Base-by-base conservation (phyloP, 1,140 invertebrate genomes). In the Zaprionus taronus region DNA sequence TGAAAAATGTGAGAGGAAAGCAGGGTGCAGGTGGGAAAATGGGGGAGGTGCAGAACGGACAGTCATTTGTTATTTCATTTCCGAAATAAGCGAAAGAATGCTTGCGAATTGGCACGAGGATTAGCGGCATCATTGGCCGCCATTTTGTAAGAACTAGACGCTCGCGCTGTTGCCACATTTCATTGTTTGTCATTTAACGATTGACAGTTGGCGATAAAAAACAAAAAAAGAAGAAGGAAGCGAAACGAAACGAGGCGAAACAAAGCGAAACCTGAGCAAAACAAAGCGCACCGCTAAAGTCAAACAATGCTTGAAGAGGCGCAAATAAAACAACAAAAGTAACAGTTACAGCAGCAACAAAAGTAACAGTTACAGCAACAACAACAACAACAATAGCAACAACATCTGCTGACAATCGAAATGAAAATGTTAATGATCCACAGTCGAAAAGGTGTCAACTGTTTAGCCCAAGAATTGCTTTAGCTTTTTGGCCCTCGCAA, bases 141-240 rank as follows among this genome's bases (percentile, higher is more conserved):
- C 77, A 80, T 78, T 73, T 80, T 71, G 65, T 66, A 83, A 65
- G 64, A 38, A 65, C 65, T 49, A 53, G 26, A 47, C 66, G 31
- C 57, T 55, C 44, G 69, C 73, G 63, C 55, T 28, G 64, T 74
- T 70, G 80, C 58, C 84, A 72, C 77, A 84, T 84, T 90, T 84
- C 85, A 83, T 90, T 90, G 84, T 90, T 90, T 89, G 85, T 90
- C 84, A 90, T 89, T 89, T 90, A 90, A 77, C 85, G 85, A 89
- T 89, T 89, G 85, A 89, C 85, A 89, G 81, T 75, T 74, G 67
- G 56, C 70, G 85, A 90, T 89, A 89, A 89, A 77, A 22, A 26
- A 15, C n/a, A n/a, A 7, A 58, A 69, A 28, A 57, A 62, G 11
- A 56, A 26, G 20, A 49, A 53, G 6, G 9, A 53, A 22, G 14